Evolutionary conservation across 2,888 invertebrate species (phyloP).

Genomic region (Andrena trimmerana): DNA sequence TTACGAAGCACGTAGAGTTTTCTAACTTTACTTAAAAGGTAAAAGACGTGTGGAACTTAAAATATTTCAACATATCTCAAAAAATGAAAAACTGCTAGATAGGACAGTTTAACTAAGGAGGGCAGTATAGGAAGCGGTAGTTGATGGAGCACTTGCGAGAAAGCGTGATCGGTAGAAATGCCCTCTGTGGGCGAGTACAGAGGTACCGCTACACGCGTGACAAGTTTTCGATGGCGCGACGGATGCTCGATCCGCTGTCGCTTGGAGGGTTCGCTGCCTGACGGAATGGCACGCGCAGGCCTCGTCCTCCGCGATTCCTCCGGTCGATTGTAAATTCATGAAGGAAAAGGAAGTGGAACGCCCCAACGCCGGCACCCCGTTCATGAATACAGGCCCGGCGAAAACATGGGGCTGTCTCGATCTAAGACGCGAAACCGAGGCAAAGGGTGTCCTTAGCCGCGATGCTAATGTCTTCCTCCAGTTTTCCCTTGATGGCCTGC

Average conservation of each 20-base stretch:
- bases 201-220: background rate
- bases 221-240: background rate
- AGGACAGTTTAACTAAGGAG: too few relatives aligned
- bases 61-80: too few relatives aligned
- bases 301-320: constrained; percentile 38
- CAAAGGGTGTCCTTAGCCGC: constrained; percentile 58
- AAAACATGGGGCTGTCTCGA: constrained; percentile 76
- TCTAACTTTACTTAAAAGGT: too few relatives aligned
- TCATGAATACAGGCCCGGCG: constrained; percentile 78
- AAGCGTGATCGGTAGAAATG: too few relatives aligned
- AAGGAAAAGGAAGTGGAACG: constrained; percentile 65
- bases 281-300: constrained; percentile 23
- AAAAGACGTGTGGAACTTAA: too few relatives aligned
- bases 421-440: constrained; percentile 69
- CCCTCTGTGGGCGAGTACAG: too few relatives aligned
- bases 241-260: background rate
- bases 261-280: background rate
- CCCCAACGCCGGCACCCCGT: constrained; percentile 50
- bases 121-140: too few relatives aligned
- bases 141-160: too few relatives aligned
- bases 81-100: too few relatives aligned
- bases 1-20: too few relatives aligned
- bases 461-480: constrained; percentile 69
- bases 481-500: constrained; percentile 23
- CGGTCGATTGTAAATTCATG: constrained; percentile 78